Evolutionary conservation across 2,797 vertebrate species (phyloP).

Genomic region (Enteromius anoplus): DNA sequence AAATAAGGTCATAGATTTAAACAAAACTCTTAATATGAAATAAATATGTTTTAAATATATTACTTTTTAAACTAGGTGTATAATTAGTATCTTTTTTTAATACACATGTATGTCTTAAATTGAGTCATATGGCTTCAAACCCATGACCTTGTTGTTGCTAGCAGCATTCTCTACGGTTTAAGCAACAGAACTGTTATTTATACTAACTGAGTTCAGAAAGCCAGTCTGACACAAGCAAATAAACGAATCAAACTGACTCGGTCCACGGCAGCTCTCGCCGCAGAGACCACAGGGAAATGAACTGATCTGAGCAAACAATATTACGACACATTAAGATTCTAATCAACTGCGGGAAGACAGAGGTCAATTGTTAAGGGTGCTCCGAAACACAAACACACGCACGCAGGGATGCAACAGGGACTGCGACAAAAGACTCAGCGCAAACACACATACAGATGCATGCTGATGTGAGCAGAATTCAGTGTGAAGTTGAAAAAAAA

Average conservation of each 20-base stretch:
- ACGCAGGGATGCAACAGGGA: slow-evolving; percentile 20
- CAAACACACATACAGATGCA: not conserved
- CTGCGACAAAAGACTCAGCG: slow-evolving; percentile 27
- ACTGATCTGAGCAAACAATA: slow-evolving; percentile 44
- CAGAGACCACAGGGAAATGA: slow-evolving; percentile 38
- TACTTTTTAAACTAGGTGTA: too few species aligned
- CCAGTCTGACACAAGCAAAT: not conserved
- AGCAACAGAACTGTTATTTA: not conserved
- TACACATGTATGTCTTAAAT: not conserved
- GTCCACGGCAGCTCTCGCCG: not conserved
- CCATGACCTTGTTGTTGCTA: not conserved
- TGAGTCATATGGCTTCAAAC: not conserved
- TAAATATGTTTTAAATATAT: too few species aligned
- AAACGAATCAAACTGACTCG: not conserved
- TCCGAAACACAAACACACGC: slow-evolving; percentile 29
- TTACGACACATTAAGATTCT: slow-evolving; percentile 43
- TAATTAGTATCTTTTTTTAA: too few species aligned
- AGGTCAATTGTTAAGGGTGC: slow-evolving; percentile 36
- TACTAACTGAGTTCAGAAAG: not conserved
- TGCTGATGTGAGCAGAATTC: not conserved
- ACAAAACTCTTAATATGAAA: too few species aligned
- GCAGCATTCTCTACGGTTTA: not conserved
- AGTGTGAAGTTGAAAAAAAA: not conserved
- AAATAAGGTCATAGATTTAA: too few species aligned
- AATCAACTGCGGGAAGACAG: slow-evolving; percentile 41